Conservation (phyloP, 2,113 vertebrate species). For the Lethenteron camtschaticum region DNA sequence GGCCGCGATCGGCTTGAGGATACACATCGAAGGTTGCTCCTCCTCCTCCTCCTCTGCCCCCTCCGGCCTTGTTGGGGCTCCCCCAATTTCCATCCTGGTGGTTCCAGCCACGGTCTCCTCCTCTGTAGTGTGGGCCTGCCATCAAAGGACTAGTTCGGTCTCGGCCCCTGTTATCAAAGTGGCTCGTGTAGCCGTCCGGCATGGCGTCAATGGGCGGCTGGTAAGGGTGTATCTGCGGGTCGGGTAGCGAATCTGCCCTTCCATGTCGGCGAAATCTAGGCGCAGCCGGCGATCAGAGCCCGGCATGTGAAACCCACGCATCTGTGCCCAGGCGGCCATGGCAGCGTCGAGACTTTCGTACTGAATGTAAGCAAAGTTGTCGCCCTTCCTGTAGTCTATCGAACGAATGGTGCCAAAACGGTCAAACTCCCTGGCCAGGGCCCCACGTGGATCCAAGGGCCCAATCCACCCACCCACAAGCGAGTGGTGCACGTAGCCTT, state of each 20-base stretch:
- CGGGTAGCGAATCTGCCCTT: conserved; percentile 51
- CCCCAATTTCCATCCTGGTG: conserved; percentile 5
- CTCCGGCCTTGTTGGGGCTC: conserved; percentile 46
- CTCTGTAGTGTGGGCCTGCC: not conserved
- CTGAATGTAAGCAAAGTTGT: conserved; percentile 93
- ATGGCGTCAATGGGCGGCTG: conserved; percentile 74
- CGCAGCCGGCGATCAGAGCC: conserved; percentile 66
- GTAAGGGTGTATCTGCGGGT: conserved; percentile 69
- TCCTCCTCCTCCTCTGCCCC: conserved; percentile 32
- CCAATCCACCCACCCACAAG: conserved; percentile 81
- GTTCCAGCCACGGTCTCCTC: not conserved
- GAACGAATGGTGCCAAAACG: conserved; percentile 90
- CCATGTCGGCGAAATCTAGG: conserved; percentile 83
- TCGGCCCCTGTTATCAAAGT: conserved; percentile 54
- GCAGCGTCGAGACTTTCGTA: conserved; percentile 91
- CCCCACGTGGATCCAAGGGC: conserved; percentile 74
- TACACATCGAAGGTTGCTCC: conserved; percentile 52
- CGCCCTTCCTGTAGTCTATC: conserved; percentile 88
- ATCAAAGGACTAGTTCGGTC: conserved; percentile 35
- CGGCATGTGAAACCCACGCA: conserved; percentile 78
- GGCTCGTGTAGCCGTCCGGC: conserved; percentile 70
- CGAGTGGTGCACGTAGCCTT: conserved; percentile 83
- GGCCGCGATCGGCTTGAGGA: conserved; percentile 59
- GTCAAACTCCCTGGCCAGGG: conserved; percentile 79
- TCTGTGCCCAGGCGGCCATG: conserved; percentile 77